Percentiles rank a stretch among this genome's conserved stretches.
These are phyloP conservation scores for Drosophila teissieri DNA, from an alignment of 1,140 invertebrate genomes.

Conservation along the genomic window DNA sequence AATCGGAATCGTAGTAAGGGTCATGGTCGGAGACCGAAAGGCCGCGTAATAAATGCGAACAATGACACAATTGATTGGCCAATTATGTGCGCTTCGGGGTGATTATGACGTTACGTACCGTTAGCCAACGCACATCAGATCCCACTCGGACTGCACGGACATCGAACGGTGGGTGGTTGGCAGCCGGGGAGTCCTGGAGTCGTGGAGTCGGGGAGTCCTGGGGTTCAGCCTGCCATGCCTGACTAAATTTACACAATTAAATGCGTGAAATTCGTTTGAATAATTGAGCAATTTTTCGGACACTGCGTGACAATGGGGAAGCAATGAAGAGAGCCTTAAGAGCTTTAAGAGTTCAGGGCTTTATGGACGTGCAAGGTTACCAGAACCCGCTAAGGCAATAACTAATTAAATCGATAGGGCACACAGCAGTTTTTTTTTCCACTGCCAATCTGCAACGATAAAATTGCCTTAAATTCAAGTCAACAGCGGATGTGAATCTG, in stretches of 20 bases:
- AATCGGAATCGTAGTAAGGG: not conserved
- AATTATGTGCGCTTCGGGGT: conserved; percentile 83
- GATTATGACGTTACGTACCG: conserved; percentile 82
- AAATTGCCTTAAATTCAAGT: conserved; percentile 59
- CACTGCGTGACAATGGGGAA: conserved; percentile 18
- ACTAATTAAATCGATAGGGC: not conserved
- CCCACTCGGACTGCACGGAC: conserved; percentile 5
- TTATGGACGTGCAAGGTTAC: conserved; percentile 14
- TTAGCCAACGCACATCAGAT: conserved; percentile 55
- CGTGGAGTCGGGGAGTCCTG: not conserved
- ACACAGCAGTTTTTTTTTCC: not conserved
- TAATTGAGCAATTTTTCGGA: conserved; percentile 78
- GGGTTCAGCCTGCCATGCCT: conserved; percentile 73
- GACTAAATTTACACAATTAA: conserved; percentile 82
- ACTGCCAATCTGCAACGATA: conserved; percentile 19
- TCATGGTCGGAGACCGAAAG: conserved; percentile 37
- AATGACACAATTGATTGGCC: conserved; percentile 84
- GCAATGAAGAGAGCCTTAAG: conserved; percentile 8
- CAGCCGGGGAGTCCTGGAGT: not conserved
- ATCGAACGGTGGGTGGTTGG: not conserved
- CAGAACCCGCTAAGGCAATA: not conserved
- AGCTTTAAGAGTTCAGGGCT: conserved; percentile 9
- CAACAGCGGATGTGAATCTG: not conserved
- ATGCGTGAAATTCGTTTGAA: conserved; percentile 82
- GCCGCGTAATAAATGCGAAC: conserved; percentile 84